Evolutionary conservation across 1,140 invertebrate species (phyloP).

Genomic region (Leptopilina boulardi): DNA sequence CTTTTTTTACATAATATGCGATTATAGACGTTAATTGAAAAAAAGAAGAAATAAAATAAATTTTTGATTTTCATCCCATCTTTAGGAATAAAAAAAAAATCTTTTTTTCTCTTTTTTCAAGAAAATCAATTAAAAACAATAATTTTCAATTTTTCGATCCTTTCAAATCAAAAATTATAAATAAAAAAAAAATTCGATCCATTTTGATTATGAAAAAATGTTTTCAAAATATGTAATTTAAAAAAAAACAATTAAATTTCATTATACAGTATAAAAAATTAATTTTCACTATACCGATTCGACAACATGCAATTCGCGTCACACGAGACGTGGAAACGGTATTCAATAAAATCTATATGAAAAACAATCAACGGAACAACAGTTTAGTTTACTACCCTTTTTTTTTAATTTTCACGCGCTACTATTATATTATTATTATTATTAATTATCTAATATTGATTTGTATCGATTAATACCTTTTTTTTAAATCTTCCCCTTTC

Average conservation of each 20-base stretch:
- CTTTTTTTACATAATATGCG: too few relatives aligned
- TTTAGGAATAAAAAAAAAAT: background rate
- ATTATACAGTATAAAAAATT: background rate
- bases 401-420: conserved; percentile 66
- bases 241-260: background rate
- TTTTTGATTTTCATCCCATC: conserved; percentile 2
- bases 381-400: conserved; percentile 68
- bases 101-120: too few relatives aligned
- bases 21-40: background rate
- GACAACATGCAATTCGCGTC: conserved; percentile 52
- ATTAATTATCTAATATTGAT: conserved; percentile 54
- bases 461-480: conserved; percentile 44
- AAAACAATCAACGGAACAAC: conserved; percentile 75
- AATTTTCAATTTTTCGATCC: background rate
- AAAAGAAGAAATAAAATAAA: background rate
- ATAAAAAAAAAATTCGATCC: background rate
- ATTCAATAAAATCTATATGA: conserved; percentile 72
- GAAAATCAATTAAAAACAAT: background rate
- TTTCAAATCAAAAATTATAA: background rate
- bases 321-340: conserved; percentile 70
- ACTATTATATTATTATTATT: too few relatives aligned
- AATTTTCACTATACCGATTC: conserved; percentile 7
- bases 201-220: background rate
- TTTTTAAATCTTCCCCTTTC: conserved; percentile 39
- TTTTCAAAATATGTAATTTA: background rate